phyloP scores from a whole-genome alignment of 1,140 invertebrate genomes.

The Bombus confusus region DNA sequence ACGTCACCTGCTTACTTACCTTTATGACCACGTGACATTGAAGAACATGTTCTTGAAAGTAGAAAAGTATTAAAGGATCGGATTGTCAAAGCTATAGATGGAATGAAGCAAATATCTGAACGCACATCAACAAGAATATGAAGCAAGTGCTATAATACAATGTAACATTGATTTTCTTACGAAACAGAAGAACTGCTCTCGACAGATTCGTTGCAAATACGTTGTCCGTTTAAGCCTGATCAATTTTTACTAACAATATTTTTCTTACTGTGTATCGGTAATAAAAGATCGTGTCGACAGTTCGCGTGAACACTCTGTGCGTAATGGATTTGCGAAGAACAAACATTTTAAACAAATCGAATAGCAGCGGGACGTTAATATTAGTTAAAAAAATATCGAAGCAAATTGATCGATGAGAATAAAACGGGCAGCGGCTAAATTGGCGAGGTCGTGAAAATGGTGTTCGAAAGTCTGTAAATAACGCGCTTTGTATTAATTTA shows the following conservation, averaged over 20 bases:
- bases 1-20: background rate
- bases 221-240: background rate
- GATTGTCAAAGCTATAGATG: background rate
- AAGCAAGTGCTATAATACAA: background rate
- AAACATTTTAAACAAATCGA: background rate
- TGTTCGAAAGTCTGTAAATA: constrained; percentile 66
- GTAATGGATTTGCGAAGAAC: background rate
- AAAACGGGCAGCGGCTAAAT: constrained; percentile 10
- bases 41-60: background rate
- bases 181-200: background rate
- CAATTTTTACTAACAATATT: background rate
- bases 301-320: background rate
- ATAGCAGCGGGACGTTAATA: background rate
- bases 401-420: constrained; percentile 15
- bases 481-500: constrained; percentile 70
- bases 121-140: background rate
- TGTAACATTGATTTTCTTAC: background rate
- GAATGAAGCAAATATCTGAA: background rate
- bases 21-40: too few species aligned
- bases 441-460: constrained; percentile 36
- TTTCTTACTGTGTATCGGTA: background rate
- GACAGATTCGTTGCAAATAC: background rate
- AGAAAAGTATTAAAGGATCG: background rate
- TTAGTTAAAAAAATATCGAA: background rate
- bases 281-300: background rate